Evolutionary conservation across 2,888 invertebrate species (phyloP), one percentile per base, ranked within the genome.

Genomic region (Drosophila cognata): DNA sequence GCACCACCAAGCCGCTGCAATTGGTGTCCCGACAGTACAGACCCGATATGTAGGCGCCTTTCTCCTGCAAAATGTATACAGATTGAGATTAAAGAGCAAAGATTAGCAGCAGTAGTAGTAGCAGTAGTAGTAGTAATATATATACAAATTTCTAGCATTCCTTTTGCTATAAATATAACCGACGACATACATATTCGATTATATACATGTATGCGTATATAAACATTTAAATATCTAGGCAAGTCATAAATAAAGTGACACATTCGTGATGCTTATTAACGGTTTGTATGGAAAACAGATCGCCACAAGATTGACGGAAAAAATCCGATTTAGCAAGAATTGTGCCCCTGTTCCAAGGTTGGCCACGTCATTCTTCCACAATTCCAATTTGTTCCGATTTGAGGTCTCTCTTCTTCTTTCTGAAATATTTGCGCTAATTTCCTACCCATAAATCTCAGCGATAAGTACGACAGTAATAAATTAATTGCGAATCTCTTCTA

Each of bases 1-100:
- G 95, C 57, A 95, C 86, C 8, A 91, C 92, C 65, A 92, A 57
- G 0, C 93, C 93, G 16, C 72, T 62, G 72, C 93, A 93, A 28
- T 88, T 88, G 28, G 91, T 86, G 94, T 92, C 94, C 94, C 95
- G 67, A 93, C 94, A 84, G 93, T 94, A 92, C 2, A 93, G 81
- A 0, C 90, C 92, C 11, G 92, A 91, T 52, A 93, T 89, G 68
- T 84, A 92, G 50, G 93, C 84, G 18, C 91, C 92, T 38, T 90
- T 91, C 88, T 93, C 93, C 93, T 93, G 80, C 16, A 79, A 81
- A 59, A 11, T 13, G 29, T 7, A 52, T 4, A 43, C 13, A 21
- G 4, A 46, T 21, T 25, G 38, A 64, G 53, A 38, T 50, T 36
- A 64, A 43, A 52, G 25, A 59, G 16, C 53, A 41, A 2, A 48